Evolutionary conservation across 92 coral and sea anemone genomes (phyloP), one percentile per base, ranked within the genome.

Genomic region (Phymanthus crucifer): DNA sequence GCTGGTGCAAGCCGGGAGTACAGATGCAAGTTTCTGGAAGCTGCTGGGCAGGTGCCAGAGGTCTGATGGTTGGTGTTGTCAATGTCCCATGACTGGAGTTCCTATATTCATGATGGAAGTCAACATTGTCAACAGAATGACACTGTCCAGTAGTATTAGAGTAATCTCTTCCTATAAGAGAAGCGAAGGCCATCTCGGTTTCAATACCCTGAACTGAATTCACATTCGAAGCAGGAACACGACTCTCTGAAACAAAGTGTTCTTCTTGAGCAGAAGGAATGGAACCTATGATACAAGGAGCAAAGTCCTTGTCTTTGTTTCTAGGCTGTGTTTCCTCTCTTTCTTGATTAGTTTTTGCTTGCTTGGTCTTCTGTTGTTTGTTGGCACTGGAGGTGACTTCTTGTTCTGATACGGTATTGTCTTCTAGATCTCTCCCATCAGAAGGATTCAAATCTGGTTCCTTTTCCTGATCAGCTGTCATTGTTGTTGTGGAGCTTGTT

Each of bases 21-120:
- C 27, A 78, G 19, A 57, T 11, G 21, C 73, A 78, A 40, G 82
- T 24, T 6, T 78, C 82, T 0, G 40, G 17, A 24, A 77, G 58
- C 40, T 61, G 54, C 34, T 26, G 79, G 7, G 68, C 46, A 2
- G 31, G 45, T 13, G 21, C 35, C n/a, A 54, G 58, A 47, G 46
- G n/a, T 8, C 76, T 46, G 9, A 9, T n/a, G n/a, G n/a, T 16
- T 72, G 76, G 23, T 17, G 33, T 18, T 3, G 32, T n/a, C 23
- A 34, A 21, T 6, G 76, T 18, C 4, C 5, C 33, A 47, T 26
- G 54, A 32, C 26, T 14, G 23, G 64, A 43, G 21, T 8, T 13
- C 66, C 70, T 40, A 76, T 35, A 54, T 56, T 36, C 70, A 57
- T 38, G n/a, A 54, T 4, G 29, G 32, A 76, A 76, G 32, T 76